Conservation (phyloP, 2,113 vertebrate genomes). For the Platycercus adscitus region DNA sequence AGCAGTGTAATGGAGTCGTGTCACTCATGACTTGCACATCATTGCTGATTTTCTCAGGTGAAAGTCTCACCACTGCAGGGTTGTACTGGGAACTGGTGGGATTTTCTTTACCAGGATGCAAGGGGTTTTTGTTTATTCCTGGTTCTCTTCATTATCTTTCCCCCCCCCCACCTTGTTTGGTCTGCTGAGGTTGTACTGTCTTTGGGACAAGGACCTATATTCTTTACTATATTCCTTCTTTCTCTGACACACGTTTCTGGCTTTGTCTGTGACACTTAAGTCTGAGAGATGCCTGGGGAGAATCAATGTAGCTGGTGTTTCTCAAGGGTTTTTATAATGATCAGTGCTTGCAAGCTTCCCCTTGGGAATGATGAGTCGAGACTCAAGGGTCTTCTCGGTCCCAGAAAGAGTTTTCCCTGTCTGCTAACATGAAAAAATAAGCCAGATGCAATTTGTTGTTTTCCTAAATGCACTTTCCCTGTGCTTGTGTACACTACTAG, state of each 20-base stretch:
- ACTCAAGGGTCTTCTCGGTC: not conserved
- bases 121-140: not conserved
- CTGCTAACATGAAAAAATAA: not conserved
- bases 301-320: not conserved
- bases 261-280: not conserved
- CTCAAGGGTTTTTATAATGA: not conserved
- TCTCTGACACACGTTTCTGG: accelerated
- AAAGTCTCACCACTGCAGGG: not conserved
- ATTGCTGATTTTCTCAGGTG: not conserved
- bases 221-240: not conserved
- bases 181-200: not conserved
- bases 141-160: not conserved
- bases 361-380: not conserved
- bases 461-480: not conserved
- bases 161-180: not conserved
- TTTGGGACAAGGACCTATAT: not conserved
- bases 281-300: not conserved
- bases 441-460: accelerated
- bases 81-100: not conserved
- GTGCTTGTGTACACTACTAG: not conserved
- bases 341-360: not conserved
- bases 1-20: not conserved
- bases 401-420: accelerated
- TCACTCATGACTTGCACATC: not conserved
- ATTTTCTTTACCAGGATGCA: not conserved